Conservation (phyloP, 2,888 invertebrate species). For the Antheraea assamensis region DNA sequence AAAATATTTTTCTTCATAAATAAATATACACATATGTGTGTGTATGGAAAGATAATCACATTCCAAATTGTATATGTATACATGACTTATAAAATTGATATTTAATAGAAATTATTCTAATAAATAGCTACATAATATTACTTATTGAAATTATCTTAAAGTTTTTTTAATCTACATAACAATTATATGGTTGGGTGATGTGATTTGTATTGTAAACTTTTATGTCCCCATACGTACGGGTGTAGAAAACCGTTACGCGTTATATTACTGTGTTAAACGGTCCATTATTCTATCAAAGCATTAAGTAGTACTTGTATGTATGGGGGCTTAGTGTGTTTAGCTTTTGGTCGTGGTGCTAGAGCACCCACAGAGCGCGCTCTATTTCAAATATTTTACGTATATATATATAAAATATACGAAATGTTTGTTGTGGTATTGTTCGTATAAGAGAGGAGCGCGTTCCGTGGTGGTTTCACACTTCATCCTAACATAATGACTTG, state of each 20-base stretch:
- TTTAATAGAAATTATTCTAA: too few relatives aligned
- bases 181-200: background rate
- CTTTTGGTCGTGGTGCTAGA: background rate
- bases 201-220: background rate
- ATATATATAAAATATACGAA: too few relatives aligned
- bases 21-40: too few relatives aligned
- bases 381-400: background rate
- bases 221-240: background rate
- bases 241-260: background rate
- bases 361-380: background rate
- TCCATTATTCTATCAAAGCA: too few relatives aligned
- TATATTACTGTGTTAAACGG: background rate
- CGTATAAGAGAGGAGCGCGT: background rate
- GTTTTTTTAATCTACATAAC: background rate
- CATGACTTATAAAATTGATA: too few relatives aligned
- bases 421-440: background rate
- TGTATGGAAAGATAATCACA: too few relatives aligned
- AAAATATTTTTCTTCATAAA: too few relatives aligned
- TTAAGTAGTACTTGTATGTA: background rate
- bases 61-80: too few relatives aligned
- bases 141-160: background rate
- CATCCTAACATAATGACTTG: slow-evolving; percentile 30
- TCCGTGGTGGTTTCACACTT: background rate
- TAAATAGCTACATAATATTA: background rate
- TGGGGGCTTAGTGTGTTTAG: background rate